Evolutionary conservation across 1,140 invertebrate genomes (phyloP).

Genomic region (Pararge aegeria): DNA sequence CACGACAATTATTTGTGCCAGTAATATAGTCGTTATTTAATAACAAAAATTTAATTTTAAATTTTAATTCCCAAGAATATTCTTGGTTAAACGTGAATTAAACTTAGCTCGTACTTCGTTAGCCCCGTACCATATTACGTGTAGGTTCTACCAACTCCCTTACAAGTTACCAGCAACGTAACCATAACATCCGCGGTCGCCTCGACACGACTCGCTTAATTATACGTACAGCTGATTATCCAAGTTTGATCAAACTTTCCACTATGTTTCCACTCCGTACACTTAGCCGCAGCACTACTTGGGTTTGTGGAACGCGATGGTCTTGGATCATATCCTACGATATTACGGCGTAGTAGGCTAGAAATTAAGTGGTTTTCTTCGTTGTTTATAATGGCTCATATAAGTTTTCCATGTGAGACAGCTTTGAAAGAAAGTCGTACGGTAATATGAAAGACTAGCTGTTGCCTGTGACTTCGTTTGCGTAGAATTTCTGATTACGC

Average conservation of each 20-base stretch:
- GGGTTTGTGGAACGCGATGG: conserved; percentile 27
- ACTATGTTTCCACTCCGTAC: conserved; percentile 33
- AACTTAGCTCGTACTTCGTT: not conserved
- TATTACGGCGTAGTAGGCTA: conserved; percentile 9
- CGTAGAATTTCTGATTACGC: no score
- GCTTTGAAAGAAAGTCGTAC: no score
- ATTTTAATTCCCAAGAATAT: no score
- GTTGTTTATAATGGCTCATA: not conserved
- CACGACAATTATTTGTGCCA: no score
- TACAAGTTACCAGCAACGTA: conserved; percentile 6
- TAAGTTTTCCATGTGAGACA: not conserved
- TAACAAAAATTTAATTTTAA: no score
- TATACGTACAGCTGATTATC: conserved; percentile 57
- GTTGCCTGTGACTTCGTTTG: no score
- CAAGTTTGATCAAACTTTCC: conserved; percentile 58
- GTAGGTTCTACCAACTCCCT: conserved; percentile 1
- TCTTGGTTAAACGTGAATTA: conserved; percentile 8
- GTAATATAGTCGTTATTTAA: no score
- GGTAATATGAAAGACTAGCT: no score
- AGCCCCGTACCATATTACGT: not conserved
- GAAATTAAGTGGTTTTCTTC: conserved; percentile 1
- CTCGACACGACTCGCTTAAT: conserved; percentile 47
- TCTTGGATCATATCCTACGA: conserved; percentile 20
- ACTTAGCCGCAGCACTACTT: conserved; percentile 26
- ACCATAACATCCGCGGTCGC: conserved; percentile 43